phyloP scores from a whole-genome alignment of 2,113 vertebrate species.

The Callospermophilus lateralis region DNA sequence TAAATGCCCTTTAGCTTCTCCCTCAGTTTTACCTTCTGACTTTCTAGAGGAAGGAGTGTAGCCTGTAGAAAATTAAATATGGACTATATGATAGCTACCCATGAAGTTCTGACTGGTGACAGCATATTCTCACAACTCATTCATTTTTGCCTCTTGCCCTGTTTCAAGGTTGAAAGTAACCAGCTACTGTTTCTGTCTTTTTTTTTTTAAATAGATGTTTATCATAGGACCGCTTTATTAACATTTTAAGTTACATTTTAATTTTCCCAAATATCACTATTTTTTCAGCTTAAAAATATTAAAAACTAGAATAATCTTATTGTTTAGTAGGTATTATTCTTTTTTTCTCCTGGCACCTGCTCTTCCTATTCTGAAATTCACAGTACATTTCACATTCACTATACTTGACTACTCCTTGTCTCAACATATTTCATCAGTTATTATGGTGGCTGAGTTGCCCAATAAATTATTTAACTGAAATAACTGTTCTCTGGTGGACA shows the following conservation, averaged over 20 bases:
- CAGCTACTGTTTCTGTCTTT: neutral
- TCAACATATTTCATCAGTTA: conserved; percentile 75
- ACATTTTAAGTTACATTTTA: neutral
- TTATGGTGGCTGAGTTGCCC: conserved; percentile 56
- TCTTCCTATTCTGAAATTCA: conserved; percentile 47
- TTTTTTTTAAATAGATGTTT: neutral
- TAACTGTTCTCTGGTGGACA: conserved; percentile 72
- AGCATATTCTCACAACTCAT: neutral
- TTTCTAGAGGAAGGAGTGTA: neutral
- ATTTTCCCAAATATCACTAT: neutral
- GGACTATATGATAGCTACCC: neutral
- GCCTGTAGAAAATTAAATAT: neutral
- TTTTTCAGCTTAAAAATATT: conserved; percentile 23
- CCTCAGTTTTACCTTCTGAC: neutral
- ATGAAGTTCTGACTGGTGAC: neutral
- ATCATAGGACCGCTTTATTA: neutral
- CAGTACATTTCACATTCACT: conserved; percentile 72
- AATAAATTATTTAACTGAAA: conserved; percentile 80
- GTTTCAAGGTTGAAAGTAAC: neutral
- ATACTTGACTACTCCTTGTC: conserved; percentile 57
- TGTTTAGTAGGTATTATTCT: neutral
- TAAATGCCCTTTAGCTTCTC: neutral
- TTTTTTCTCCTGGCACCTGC: conserved; percentile 14
- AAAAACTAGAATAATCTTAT: neutral
- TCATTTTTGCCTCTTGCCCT: neutral